Evolutionary conservation across 1,140 invertebrate species (phyloP).

Genomic region (Bursaphelenchus mucronatus): DNA sequence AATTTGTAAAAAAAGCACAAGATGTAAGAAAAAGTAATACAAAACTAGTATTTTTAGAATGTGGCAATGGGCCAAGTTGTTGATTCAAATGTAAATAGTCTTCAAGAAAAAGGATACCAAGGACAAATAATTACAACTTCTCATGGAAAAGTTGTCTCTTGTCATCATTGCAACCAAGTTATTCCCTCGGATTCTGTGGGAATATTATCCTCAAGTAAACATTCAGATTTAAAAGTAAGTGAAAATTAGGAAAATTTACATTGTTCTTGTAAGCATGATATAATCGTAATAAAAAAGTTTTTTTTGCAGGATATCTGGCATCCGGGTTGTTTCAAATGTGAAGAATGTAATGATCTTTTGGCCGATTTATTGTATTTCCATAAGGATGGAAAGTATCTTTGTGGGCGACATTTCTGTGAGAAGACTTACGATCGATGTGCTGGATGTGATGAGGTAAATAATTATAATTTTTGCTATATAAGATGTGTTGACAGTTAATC

Average conservation of each 20-base stretch:
- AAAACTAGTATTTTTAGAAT: conserved; percentile 34
- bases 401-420: conserved; percentile 80
- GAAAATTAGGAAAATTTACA: conserved; percentile 5
- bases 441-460: conserved; percentile 78
- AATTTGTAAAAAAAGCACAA: conserved; percentile 36
- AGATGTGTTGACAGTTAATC: conserved; percentile 67
- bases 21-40: conserved; percentile 25
- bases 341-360: conserved; percentile 76
- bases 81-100: conserved; percentile 22
- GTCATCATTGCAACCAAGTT: conserved; percentile 8
- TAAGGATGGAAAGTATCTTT: conserved; percentile 78
- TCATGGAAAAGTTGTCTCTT: background rate
- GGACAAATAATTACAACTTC: background rate
- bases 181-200: conserved; percentile 23
- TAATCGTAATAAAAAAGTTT: conserved; percentile 2
- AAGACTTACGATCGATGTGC: conserved; percentile 78
- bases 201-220: conserved; percentile 16
- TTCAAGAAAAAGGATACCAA: background rate
- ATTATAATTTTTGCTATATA: conserved; percentile 13
- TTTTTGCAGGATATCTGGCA: conserved; percentile 39
- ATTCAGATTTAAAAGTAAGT: conserved; percentile 26
- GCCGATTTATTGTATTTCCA: conserved; percentile 87
- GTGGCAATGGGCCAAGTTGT: conserved; percentile 46
- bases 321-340: conserved; percentile 73
- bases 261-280: background rate